These are phyloP conservation scores for Pedetes capensis DNA, from an alignment of 2,113 vertebrate genomes.

Conservation along the genomic window DNA sequence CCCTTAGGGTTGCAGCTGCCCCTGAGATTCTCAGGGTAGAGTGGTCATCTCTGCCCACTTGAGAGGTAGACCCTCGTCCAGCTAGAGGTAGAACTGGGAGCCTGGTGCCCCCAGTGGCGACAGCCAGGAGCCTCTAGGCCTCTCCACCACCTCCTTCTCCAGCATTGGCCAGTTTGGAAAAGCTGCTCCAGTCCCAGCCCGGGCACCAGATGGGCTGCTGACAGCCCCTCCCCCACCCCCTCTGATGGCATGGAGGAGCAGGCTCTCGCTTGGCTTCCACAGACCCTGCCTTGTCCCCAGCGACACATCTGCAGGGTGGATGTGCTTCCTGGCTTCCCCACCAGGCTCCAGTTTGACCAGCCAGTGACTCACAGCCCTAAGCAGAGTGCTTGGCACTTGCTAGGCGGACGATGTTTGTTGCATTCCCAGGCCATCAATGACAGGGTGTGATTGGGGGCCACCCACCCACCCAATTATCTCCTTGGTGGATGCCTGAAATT, in stretches of 20 bases:
- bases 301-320: background rate
- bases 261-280: background rate
- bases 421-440: conserved; percentile 36
- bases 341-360: background rate
- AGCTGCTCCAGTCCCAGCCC: background rate
- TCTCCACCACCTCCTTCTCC: background rate
- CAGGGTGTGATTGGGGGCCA: conserved; percentile 53
- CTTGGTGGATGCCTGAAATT: conserved; percentile 70
- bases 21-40: background rate
- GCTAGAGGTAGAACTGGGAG: background rate
- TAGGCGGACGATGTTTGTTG: background rate
- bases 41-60: background rate
- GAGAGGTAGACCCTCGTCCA: background rate
- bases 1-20: background rate
- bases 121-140: background rate
- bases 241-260: background rate
- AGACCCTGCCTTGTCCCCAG: conserved; percentile 9
- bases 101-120: no score
- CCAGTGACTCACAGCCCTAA: conserved; percentile 48
- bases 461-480: conserved; percentile 65
- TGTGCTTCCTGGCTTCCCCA: background rate
- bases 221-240: background rate
- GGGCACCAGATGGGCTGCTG: background rate
- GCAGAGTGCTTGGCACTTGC: conserved; percentile 6
- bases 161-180: background rate